Conservation (phyloP, 2,888 invertebrate genomes). For the Phorcus lineatus region DNA sequence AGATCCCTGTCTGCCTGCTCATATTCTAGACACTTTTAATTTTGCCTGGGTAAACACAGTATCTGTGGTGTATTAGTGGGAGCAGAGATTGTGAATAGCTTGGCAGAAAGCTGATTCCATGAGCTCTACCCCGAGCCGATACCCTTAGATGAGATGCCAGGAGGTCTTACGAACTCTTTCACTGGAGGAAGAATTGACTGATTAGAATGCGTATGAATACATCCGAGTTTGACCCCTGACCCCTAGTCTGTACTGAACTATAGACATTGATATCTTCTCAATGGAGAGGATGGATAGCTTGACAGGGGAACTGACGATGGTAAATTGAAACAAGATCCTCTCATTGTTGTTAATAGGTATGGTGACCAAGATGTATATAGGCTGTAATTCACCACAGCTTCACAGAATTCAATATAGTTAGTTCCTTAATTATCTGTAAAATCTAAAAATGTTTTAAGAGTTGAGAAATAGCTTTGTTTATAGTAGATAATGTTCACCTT, state of each 20-base stretch:
- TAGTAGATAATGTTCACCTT: too few species aligned
- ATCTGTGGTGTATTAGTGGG: slow-evolving; percentile 12
- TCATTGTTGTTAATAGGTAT: too few species aligned
- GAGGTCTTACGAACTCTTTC: neutral
- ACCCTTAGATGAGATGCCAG: slow-evolving; percentile 8
- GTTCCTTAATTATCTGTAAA: too few species aligned
- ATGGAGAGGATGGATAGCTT: neutral
- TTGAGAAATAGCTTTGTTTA: too few species aligned
- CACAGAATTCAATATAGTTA: too few species aligned
- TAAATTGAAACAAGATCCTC: neutral
- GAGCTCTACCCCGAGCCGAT: neutral
- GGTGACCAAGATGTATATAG: too few species aligned
- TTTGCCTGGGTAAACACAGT: slow-evolving; percentile 20
- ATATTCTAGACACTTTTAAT: slow-evolving; percentile 24
- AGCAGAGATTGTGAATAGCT: neutral
- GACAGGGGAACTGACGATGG: neutral
- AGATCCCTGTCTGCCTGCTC: neutral
- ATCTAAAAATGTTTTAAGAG: too few species aligned
- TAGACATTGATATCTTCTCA: neutral
- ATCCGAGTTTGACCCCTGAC: neutral
- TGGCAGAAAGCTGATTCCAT: slow-evolving; percentile 15
- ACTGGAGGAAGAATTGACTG: neutral
- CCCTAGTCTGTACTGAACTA: neutral
- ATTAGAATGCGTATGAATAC: slow-evolving; percentile 17
- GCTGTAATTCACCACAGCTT: too few species aligned